phyloP scores from a whole-genome alignment of 2,888 invertebrate genomes.

The Peribatodes rhomboidaria region DNA sequence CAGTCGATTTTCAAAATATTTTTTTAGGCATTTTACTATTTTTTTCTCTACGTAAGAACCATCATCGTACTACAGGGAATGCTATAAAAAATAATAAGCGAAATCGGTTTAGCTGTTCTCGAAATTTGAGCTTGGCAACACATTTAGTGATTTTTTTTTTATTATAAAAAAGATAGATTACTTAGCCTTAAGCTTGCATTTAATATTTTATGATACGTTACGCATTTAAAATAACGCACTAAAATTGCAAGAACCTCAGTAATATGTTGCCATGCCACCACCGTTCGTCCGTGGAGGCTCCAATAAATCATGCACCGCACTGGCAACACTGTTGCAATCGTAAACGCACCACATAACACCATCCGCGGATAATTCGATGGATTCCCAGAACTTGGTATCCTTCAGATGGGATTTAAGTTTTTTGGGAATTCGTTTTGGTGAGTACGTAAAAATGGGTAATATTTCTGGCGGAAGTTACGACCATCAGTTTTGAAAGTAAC shows the following conservation, averaged over 20 bases:
- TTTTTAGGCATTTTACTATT: too few species aligned
- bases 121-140: too few species aligned
- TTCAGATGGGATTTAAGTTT: conserved; percentile 30
- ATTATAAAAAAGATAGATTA: not conserved
- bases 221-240: not conserved
- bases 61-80: too few species aligned
- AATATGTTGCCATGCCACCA: conserved; percentile 41
- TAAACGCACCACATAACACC: conserved; percentile 50
- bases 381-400: conserved; percentile 41
- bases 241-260: conserved; percentile 12
- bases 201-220: conserved; percentile 1
- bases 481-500: not conserved
- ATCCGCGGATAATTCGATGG: conserved; percentile 47
- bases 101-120: too few species aligned
- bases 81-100: too few species aligned
- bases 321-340: conserved; percentile 61
- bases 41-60: too few species aligned
- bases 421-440: conserved; percentile 34
- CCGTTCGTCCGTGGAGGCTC: conserved; percentile 43
- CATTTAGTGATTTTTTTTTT: too few species aligned
- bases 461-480: not conserved
- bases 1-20: too few species aligned
- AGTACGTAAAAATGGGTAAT: not conserved
- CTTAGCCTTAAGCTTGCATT: not conserved
- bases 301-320: conserved; percentile 45